Evolutionary conservation across 2,113 vertebrate species (phyloP).

Genomic region (Toxotes jaculatrix): DNA sequence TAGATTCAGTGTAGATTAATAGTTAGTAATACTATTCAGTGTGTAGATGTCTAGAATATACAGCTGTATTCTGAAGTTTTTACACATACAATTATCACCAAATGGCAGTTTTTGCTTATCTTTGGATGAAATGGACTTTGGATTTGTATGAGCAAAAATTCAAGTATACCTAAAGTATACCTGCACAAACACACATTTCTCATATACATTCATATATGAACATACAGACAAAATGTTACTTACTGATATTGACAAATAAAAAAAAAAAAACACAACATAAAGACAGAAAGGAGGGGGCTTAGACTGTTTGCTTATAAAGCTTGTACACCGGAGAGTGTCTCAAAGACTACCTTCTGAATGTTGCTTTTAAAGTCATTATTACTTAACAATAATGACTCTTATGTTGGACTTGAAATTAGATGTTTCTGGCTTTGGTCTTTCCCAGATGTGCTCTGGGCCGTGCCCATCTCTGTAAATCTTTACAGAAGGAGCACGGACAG

Average conservation of each 20-base stretch:
- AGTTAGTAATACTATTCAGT: neutral
- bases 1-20: neutral
- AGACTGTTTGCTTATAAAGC: slow-evolving; percentile 54
- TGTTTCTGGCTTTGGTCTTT: neutral
- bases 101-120: neutral
- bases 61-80: too few species aligned
- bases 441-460: neutral
- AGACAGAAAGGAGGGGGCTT: slow-evolving; percentile 53
- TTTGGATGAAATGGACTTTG: slow-evolving; percentile 58
- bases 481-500: neutral
- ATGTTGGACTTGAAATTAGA: neutral
- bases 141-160: slow-evolving; percentile 73
- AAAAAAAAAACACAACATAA: slow-evolving; percentile 46
- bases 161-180: slow-evolving; percentile 77
- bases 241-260: slow-evolving; percentile 69
- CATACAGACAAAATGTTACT: slow-evolving; percentile 87
- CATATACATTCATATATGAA: slow-evolving; percentile 85
- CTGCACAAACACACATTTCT: slow-evolving; percentile 79
- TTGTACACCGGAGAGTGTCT: slow-evolving; percentile 63
- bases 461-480: neutral
- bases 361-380: neutral
- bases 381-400: neutral
- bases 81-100: neutral
- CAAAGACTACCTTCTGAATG: slow-evolving; percentile 47
- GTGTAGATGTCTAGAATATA: neutral